A percentile compares a stretch with the other conserved stretches of the same genome.
These are phyloP conservation scores for Anagrus nilaparvatae DNA, from an alignment of 1,140 invertebrate species.

Conservation along the genomic window DNA sequence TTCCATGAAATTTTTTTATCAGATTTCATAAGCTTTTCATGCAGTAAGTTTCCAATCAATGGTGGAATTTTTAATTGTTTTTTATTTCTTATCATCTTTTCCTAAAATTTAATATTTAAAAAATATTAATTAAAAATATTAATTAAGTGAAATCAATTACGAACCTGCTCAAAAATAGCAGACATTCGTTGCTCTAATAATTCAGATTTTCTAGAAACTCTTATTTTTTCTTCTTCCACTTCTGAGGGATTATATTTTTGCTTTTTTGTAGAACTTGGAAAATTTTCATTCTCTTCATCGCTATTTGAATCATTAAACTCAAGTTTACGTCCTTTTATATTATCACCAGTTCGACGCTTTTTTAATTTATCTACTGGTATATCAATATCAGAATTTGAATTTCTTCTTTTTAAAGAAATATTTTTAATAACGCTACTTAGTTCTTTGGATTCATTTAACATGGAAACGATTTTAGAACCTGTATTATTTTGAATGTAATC, in stretches of 20 bases:
- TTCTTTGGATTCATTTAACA: no score
- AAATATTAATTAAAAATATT: no score
- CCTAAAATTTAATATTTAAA: slow-evolving; percentile 23
- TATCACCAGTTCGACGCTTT: slow-evolving; percentile 19
- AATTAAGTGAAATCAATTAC: no score
- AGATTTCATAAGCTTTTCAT: slow-evolving; percentile 19
- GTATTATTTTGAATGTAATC: no score
- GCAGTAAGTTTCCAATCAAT: slow-evolving; percentile 23
- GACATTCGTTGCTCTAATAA: slow-evolving; percentile 19
- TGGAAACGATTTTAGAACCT: no score
- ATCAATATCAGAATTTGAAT: slow-evolving; percentile 17
- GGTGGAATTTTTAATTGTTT: slow-evolving; percentile 23
- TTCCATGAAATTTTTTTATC: slow-evolving; percentile 24
- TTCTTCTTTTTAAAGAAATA: slow-evolving; percentile 5
- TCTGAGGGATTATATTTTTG: slow-evolving; percentile 1
- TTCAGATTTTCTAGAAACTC: slow-evolving; percentile 3
- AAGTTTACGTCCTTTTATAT: slow-evolving; percentile 23
- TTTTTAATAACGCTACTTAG: no score
- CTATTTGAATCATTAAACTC: slow-evolving; percentile 17
- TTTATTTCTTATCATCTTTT: slow-evolving; percentile 29
- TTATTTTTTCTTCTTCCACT: slow-evolving; percentile 10
- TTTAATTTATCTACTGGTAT: slow-evolving; percentile 23
- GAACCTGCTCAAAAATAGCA: slow-evolving; percentile 20
- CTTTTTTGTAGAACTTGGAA: not conserved
- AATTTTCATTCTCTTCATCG: slow-evolving; percentile 4